These are phyloP conservation scores for Mycetomoellerius zeteki DNA, from an alignment of 1,140 invertebrate genomes.

Conservation along the genomic window DNA sequence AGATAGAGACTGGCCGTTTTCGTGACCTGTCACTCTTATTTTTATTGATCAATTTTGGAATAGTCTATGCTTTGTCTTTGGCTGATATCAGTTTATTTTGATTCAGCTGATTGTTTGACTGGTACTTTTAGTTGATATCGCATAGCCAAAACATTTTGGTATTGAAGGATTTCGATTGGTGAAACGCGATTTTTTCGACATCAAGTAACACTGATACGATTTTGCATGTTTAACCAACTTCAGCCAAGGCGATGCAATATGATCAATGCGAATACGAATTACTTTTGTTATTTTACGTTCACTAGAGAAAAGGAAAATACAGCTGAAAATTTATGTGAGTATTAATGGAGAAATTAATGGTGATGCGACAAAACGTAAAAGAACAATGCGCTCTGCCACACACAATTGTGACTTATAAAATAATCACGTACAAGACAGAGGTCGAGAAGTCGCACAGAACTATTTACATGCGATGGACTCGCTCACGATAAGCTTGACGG, in stretches of 20 bases:
- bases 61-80: too few species aligned
- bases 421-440: constrained; percentile 42
- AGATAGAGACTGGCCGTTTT: too few species aligned
- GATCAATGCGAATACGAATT: too few species aligned
- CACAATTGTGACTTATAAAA: constrained; percentile 15
- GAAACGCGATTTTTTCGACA: background rate
- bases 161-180: background rate
- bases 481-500: constrained; percentile 74
- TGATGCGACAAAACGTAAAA: background rate
- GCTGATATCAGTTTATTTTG: too few species aligned
- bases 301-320: background rate
- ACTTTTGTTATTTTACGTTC: background rate
- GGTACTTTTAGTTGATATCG: too few species aligned
- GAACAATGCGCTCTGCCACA: background rate
- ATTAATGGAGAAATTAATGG: constrained; percentile 8
- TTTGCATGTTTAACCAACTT: background rate
- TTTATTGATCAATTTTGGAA: too few species aligned
- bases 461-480: constrained; percentile 72
- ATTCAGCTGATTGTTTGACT: too few species aligned
- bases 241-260: background rate
- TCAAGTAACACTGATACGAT: background rate
- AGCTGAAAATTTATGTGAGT: too few species aligned
- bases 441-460: constrained; percentile 62
- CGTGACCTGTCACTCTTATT: too few species aligned
- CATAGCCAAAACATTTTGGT: background rate